Evolutionary conservation across 2,113 vertebrate species (phyloP), one percentile per base, ranked within the genome.

Genomic region (Cheilinus undulatus): DNA sequence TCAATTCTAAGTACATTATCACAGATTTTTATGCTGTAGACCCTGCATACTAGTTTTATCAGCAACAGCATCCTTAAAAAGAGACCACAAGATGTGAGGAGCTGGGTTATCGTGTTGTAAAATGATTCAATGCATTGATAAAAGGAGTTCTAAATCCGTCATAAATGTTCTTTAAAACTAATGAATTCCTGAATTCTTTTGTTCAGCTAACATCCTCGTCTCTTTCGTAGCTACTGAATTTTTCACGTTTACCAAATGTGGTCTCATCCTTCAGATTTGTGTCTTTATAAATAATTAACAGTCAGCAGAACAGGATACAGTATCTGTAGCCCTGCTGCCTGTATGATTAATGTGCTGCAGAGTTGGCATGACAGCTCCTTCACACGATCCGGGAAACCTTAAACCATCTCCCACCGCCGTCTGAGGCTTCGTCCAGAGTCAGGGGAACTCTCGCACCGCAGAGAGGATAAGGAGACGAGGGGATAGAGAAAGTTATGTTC

Each of bases 311-410:
- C 75, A 76, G 60, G 75, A 86, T 83, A 59, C 83, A 46, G 67
- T 65, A 84, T 83, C 80, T 61, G 27, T 76, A 20, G 67, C 90
- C 76, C 57, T 82, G 52, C 60, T 24, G 73, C 51, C 76, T 61
- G 58, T 76, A 72, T 92, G 90, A 92, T 91, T 85, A 90, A 92
- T 89, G 87, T 71, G 82, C 78, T 80, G 78, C 85, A 69, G 84
- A 82, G 80, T 52, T 71, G 73, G 34, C 60, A 20, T 73, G 84
- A 89, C 89, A 86, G 86, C 79, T 63, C 73, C 80, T 86, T 89
- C 73, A 81, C 83, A 88, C 72, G 79, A 87, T 81, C 72, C 54
- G 5, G 71, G 49, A 84, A 68, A 89, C 86, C 43, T 49, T 45
- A 65, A 65, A 87, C 46, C 32, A 51, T 67, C 75, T 69, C 80